phyloP scores from a whole-genome alignment of 1,140 invertebrate genomes.

The Ostrea edulis region DNA sequence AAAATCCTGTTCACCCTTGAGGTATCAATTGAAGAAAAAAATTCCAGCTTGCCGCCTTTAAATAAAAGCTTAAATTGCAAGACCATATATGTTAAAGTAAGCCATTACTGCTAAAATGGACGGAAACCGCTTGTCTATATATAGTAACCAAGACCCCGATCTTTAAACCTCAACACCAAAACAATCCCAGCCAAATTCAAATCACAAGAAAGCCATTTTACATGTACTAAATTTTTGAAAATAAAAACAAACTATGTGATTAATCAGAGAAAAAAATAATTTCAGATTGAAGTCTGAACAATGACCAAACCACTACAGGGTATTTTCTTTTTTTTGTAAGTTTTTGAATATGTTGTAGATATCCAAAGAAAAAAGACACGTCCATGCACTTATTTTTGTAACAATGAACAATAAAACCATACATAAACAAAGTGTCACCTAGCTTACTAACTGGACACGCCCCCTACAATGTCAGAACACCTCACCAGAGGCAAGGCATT shows the following conservation, averaged over 20 bases:
- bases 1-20: background rate
- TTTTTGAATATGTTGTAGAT: background rate
- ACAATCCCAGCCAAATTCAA: background rate
- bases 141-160: background rate
- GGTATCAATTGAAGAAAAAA: background rate
- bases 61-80: background rate
- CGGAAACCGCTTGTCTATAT: background rate
- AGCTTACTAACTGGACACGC: background rate
- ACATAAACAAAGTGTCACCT: background rate
- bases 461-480: background rate
- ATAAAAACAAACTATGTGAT: background rate
- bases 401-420: background rate
- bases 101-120: slow-evolving; percentile 28
- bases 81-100: background rate
- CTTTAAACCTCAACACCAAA: background rate
- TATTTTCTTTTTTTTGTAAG: background rate
- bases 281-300: background rate
- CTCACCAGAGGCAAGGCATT: background rate
- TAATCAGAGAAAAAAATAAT: background rate
- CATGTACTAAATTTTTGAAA: background rate
- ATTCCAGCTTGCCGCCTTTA: background rate
- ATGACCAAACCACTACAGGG: background rate
- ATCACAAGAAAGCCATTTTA: background rate
- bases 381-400: background rate
- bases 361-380: background rate